Conservation (phyloP, 2,113 vertebrate species). For the Cephalophus harveyi region DNA sequence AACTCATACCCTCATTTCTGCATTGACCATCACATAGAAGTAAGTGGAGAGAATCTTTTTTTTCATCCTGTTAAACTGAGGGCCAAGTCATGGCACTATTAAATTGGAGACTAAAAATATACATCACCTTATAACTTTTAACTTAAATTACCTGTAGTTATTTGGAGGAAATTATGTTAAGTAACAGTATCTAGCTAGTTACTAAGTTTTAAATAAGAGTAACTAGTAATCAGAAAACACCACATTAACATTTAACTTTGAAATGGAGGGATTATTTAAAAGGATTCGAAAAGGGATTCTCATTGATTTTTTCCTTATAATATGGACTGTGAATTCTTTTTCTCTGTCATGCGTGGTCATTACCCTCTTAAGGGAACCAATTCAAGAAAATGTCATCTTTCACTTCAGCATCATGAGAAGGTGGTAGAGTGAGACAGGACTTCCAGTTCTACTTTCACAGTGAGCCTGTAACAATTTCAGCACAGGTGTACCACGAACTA, state of each 20-base stretch:
- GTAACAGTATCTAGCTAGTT: background rate
- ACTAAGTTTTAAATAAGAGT: background rate
- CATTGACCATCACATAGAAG: background rate
- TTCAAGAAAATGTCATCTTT: background rate
- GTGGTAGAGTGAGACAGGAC: background rate
- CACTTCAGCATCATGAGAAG: background rate
- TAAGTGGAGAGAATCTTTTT: background rate
- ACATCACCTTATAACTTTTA: background rate
- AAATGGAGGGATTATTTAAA: background rate
- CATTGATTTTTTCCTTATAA: background rate
- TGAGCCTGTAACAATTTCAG: background rate
- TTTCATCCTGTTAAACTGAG: background rate
- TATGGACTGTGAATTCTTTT: background rate
- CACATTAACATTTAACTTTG: background rate
- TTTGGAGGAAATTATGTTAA: background rate
- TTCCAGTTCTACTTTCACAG: background rate
- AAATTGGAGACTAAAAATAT: background rate
- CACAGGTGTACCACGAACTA: background rate
- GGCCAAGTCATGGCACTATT: background rate
- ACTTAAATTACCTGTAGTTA: background rate
- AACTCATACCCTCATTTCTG: background rate
- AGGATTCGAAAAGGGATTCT: background rate
- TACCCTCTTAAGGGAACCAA: background rate
- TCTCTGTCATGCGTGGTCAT: background rate
- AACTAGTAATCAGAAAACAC: background rate